Percentiles rank a stretch among this genome's conserved stretches.
Evolutionary conservation across 2,797 vertebrate genomes (phyloP).

Genomic region (Betta splendens): DNA sequence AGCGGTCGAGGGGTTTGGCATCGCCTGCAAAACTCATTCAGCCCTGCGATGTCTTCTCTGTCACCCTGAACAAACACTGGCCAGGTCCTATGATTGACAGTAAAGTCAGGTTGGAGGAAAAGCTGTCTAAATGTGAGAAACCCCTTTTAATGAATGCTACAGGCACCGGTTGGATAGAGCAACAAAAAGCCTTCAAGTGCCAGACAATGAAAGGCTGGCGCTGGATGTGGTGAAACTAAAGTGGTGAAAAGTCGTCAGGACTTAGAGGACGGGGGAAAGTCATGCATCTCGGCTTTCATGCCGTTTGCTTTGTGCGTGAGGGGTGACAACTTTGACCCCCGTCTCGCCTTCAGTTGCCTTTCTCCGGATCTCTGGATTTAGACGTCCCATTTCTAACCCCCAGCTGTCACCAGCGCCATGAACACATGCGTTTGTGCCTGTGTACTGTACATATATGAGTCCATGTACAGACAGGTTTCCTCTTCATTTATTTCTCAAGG

Average conservation of each 20-base stretch:
- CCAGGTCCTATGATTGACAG: conserved; percentile 55
- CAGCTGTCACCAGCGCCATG: conserved; percentile 74
- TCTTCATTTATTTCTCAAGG: conserved; percentile 28
- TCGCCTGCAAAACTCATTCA: conserved; percentile 17
- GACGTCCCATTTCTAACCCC: conserved; percentile 56
- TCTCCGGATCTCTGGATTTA: conserved; percentile 73
- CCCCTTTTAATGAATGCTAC: conserved; percentile 28
- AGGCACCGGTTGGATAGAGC: conserved; percentile 39
- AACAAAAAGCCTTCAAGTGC: conserved; percentile 45
- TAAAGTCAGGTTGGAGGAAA: conserved; percentile 38
- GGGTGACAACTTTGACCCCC: conserved; percentile 58
- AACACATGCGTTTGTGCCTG: conserved; percentile 22
- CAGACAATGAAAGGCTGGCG: conserved; percentile 47
- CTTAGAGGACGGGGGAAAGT: conserved; percentile 46
- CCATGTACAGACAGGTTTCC: conserved; percentile 23
- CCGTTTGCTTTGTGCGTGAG: conserved; percentile 63
- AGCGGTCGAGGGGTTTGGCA: conserved; percentile 45
- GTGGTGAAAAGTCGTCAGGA: conserved; percentile 19
- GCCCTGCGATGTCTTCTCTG: conserved; percentile 46
- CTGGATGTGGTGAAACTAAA: conserved; percentile 47
- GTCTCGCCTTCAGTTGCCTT: conserved; percentile 54
- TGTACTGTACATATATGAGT: conserved; percentile 28
- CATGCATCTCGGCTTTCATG: conserved; percentile 73
- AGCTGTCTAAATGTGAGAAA: conserved; percentile 14
- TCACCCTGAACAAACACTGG: conserved; percentile 60